These are phyloP conservation scores for Protodeltote pygarga DNA, from an alignment of 2,888 invertebrate genomes.

Conservation along the genomic window DNA sequence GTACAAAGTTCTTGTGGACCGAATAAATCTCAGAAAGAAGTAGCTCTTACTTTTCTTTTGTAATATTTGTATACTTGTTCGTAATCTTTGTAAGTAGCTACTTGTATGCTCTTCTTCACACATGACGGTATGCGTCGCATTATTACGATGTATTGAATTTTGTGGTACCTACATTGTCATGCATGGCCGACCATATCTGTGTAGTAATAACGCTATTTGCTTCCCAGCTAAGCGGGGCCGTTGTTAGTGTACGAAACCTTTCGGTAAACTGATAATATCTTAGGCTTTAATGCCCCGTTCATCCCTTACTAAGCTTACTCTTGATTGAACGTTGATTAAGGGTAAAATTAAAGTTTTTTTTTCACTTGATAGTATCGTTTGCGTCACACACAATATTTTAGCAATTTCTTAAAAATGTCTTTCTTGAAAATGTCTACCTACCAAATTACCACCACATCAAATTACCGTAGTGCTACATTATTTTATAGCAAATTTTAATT, in stretches of 20 bases:
- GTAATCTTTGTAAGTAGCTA: background rate
- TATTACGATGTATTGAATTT: background rate
- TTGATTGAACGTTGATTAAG: no score
- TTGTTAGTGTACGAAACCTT: constrained; percentile 5
- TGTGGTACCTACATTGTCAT: background rate
- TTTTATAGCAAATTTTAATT: no score
- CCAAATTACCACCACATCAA: no score
- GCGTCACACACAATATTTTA: no score
- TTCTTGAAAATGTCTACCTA: no score
- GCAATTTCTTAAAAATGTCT: no score
- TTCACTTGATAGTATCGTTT: no score
- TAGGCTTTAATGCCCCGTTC: background rate
- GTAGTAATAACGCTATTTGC: constrained; percentile 13
- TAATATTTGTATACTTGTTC: background rate
- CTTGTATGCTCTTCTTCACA: constrained; percentile 6
- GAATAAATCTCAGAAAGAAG: background rate
- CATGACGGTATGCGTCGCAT: constrained; percentile 4
- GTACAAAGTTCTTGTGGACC: constrained; percentile 3
- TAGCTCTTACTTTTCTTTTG: constrained; percentile 3
- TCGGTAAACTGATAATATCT: constrained; percentile 1
- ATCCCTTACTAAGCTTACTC: background rate
- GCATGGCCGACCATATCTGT: constrained; percentile 2
- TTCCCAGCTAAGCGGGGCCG: constrained; percentile 1
- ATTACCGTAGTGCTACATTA: no score
- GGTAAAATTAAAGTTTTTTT: no score